Evolutionary conservation across 1,140 invertebrate species (phyloP).

Genomic region (Pygmarrhopalites habei): DNA sequence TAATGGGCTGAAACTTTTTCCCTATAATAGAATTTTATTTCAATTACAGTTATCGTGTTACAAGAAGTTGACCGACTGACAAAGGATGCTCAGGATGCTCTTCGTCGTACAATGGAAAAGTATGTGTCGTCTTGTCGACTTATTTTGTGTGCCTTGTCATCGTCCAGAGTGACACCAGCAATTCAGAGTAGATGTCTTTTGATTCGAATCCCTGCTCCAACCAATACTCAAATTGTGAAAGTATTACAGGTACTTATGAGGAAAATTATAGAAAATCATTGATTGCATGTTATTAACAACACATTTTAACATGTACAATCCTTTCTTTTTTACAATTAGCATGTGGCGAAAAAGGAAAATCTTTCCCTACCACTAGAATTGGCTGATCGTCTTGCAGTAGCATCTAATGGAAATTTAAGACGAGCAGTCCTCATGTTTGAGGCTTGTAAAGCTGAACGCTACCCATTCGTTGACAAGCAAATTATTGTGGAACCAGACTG

Average conservation of each 20-base stretch:
- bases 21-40: too few relatives aligned
- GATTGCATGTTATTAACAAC: constrained; percentile 6
- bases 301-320: neutral
- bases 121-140: constrained; percentile 91
- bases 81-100: constrained; percentile 94
- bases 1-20: too few relatives aligned
- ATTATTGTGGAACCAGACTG: constrained; percentile 70
- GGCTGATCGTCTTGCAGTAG: constrained; percentile 66
- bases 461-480: constrained; percentile 41
- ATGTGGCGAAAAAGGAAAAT: constrained; percentile 78
- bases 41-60: constrained; percentile 72
- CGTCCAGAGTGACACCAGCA: constrained; percentile 88
- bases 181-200: constrained; percentile 89
- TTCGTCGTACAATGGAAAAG: constrained; percentile 98
- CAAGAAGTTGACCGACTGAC: constrained; percentile 94
- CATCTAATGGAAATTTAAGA: constrained; percentile 83
- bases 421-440: constrained; percentile 90
- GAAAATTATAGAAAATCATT: neutral
- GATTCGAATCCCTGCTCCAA: constrained; percentile 82
- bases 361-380: constrained; percentile 69
- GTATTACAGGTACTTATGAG: constrained; percentile 49
- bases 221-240: constrained; percentile 62
- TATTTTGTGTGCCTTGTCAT: constrained; percentile 91
- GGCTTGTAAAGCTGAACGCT: constrained; percentile 84
- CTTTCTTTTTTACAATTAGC: constrained; percentile 49